Base-by-base conservation (phyloP, 2,113 vertebrate genomes). In the Notechis scutatus region DNA sequence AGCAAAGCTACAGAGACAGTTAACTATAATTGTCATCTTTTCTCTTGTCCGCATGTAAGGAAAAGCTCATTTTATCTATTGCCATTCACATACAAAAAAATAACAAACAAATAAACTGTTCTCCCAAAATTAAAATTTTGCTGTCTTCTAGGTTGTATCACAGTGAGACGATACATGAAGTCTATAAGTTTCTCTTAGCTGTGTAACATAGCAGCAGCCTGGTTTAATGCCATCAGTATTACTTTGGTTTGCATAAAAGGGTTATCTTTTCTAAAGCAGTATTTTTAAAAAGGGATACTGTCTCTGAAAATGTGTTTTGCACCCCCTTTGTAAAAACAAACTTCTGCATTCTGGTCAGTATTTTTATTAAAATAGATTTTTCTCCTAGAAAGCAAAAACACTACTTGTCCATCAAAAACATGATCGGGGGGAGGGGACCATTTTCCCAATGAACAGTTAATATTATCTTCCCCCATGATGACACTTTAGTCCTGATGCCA, bases 401-500 rank as follows among this genome's bases (percentile, higher is more conserved):
- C 20, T 42, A 55, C 47, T 6, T 20, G 29, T 59, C 29, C 12
- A 24, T 88, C 88, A 57, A 55, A 92, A 92, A 85, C 81, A 92
- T 59, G 39, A 34, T 59, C 74, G 18, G 74, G 88, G 57, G 69
- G 7, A 8, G 1, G 47, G 69, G 12, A 47, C 88, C 54, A 90
- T 93, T 93, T 93, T 88, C 69, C 42, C 56, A 85, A 61, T 85
- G 90, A 85, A 57, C 81, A 56, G 55, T 45, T 23, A 23, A 85
- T 85, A 59, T 23, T 90, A 42, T 39, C 92, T n/a, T 93, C 14
- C 42, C 29, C 69, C 54, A 90, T 85, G 89, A 90, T 39, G 55
- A 52, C 92, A 85, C 55, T 85, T 90, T 56, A 86, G 57, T 61
- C 50, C 69, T 93, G 69, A 93, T 57, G 64, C n/a, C 87, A 81